Conservation (phyloP, 2,113 vertebrate species). For the Poeciliopsis prolifica region DNA sequence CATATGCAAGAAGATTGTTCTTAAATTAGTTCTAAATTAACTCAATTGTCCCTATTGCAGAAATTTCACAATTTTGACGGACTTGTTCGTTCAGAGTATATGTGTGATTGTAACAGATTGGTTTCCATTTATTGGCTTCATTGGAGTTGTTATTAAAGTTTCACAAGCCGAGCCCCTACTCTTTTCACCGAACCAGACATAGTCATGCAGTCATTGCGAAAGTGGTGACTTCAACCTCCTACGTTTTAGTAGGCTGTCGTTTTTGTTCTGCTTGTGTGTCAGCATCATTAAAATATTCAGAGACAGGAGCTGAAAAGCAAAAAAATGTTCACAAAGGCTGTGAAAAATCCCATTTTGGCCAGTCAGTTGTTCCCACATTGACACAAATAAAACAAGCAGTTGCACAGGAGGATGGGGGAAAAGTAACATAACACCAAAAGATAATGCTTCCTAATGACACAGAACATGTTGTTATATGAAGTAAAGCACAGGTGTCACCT, state of each 20-base stretch:
- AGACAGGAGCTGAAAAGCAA: neutral
- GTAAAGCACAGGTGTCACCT: neutral
- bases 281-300: neutral
- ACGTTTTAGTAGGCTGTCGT: neutral
- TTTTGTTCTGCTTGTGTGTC: neutral
- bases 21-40: slow-evolving; percentile 73
- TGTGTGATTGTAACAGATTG: slow-evolving; percentile 6
- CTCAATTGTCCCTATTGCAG: slow-evolving; percentile 58
- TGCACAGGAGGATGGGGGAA: neutral
- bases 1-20: slow-evolving; percentile 81
- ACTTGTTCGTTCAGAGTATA: neutral
- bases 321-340: neutral
- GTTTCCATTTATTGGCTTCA: slow-evolving; percentile 50
- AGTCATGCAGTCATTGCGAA: neutral
- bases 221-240: neutral
- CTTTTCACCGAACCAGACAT: neutral
- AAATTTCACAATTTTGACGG: slow-evolving; percentile 35
- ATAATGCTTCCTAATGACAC: neutral
- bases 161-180: neutral
- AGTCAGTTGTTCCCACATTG: neutral
- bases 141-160: slow-evolving; percentile 19
- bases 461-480: neutral
- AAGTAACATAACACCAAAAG: neutral
- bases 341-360: neutral
- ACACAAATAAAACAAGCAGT: neutral